Evolutionary conservation across 1,140 invertebrate species (phyloP), one percentile per base, ranked within the genome.

Genomic region (Latrodectus geometricus): DNA sequence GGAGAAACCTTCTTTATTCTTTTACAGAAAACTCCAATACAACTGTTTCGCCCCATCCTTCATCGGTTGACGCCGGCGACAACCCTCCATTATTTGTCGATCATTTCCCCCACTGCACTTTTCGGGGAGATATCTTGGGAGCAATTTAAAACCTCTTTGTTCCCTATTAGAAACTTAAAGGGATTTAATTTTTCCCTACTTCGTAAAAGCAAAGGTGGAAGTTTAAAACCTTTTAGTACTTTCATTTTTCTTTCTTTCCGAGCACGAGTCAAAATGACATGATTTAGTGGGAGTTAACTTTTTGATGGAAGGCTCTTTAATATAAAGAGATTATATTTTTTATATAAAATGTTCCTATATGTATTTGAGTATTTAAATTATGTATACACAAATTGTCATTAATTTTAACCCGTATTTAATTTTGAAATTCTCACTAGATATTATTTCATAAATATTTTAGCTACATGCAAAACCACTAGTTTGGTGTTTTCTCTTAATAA

Each of bases 131-230:
- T 61, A 61, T 61, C 54, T 8, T 11, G 54, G 17, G 54, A 61
- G 54, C 54, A 61, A 61, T 61, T 61, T 61, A 61, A 61, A 61
- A 61, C 54, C 54, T 61, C 54, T 61, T 61, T 61, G 54, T 61
- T 61, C 54, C 54, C 54, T 61, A 61, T 61, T 61, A 61, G 54
- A 61, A 61, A 61, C 54, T 61, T 61, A 61, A 11, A 14, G 54
- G 54, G 54, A 17, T 14, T 61, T 61, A 61, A 61, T 61, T 61
- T 17, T 61, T 61, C 17, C 54, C 11, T 17, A 3, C 54, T 1
- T 61, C 17, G 0, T 17, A 17, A 61, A 17, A 61, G 17, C 0
- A 61, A 14, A 17, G 54, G 54, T 11, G 11, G 17, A 17, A 61
- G 17, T 61, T 61, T 61, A 61, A 61, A 8, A 61, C 54, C 54